These are phyloP conservation scores for Tachysurus vachellii DNA, from an alignment of 2,113 vertebrate genomes.

Conservation along the genomic window DNA sequence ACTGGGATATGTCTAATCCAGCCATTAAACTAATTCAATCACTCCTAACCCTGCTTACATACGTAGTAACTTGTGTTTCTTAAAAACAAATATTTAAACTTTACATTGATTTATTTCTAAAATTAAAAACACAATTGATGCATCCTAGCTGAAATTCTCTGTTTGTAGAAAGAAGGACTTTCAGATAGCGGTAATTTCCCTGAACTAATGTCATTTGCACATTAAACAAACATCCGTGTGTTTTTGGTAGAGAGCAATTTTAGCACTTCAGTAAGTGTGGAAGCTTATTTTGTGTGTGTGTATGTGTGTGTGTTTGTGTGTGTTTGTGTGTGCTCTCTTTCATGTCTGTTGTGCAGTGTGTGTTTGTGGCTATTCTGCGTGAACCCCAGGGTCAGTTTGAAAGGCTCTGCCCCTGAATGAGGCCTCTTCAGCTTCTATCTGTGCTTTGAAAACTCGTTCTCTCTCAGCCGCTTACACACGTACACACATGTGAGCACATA, in stretches of 20 bases:
- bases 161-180: slow-evolving; percentile 1
- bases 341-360: slow-evolving; percentile 59
- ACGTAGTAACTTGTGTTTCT: neutral
- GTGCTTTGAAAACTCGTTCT: slow-evolving; percentile 57
- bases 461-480: slow-evolving; percentile 5
- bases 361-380: slow-evolving; percentile 52
- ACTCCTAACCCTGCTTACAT: neutral
- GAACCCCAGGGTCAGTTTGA: slow-evolving; percentile 73
- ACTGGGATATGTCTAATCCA: neutral
- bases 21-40: neutral
- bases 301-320: slow-evolving; percentile 44
- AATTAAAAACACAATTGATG: neutral
- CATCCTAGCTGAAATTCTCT: neutral
- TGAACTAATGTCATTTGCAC: slow-evolving; percentile 33
- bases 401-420: slow-evolving; percentile 69
- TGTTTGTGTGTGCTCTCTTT: slow-evolving; percentile 55
- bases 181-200: slow-evolving; percentile 36
- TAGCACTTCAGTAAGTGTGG: slow-evolving; percentile 47
- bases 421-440: slow-evolving; percentile 64
- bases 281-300: slow-evolving; percentile 30
- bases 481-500: slow-evolving; percentile 43
- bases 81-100: neutral
- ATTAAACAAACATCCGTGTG: slow-evolving; percentile 46
- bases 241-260: slow-evolving; percentile 45
- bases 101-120: neutral